Conservation (phyloP, 1,140 invertebrate genomes). For the Heliconius himera region DNA sequence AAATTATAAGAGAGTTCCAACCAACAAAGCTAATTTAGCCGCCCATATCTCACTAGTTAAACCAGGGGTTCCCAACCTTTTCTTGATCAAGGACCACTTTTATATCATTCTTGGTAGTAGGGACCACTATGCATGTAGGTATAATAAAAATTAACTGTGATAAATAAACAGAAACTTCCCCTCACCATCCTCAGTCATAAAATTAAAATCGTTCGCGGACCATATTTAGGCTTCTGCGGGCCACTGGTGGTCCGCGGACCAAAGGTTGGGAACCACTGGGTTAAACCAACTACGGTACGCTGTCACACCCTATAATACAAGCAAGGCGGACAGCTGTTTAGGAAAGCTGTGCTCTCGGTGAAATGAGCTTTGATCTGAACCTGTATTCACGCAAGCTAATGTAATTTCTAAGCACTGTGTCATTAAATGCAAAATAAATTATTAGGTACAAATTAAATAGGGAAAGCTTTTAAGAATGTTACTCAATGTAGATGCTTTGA, state of each 20-base stretch:
- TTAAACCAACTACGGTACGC: slow-evolving; percentile 31
- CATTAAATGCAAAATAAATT: slow-evolving; percentile 4
- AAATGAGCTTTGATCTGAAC: slow-evolving; percentile 9
- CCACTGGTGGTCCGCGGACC: no score
- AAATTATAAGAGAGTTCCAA: slow-evolving; percentile 20
- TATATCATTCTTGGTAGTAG: no score
- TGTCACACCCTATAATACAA: slow-evolving; percentile 33
- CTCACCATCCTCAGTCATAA: no score
- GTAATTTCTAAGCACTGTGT: not conserved
- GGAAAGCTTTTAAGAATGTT: not conserved
- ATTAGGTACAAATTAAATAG: not conserved
- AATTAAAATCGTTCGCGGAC: no score
- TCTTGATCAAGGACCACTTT: no score
- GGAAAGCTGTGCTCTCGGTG: slow-evolving; percentile 2
- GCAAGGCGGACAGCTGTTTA: slow-evolving; percentile 17
- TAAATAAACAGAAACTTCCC: no score
- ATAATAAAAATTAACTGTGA: no score
- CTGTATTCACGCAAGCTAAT: slow-evolving; percentile 4
- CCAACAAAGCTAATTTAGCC: slow-evolving; percentile 36
- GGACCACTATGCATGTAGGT: no score
- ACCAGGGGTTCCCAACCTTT: no score
- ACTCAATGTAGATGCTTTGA: not conserved
- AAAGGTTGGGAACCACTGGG: no score
- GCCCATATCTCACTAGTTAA: slow-evolving; percentile 35
- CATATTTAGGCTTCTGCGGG: no score